A percentile compares a stretch with the other conserved stretches of the same genome.
Conservation (phyloP, 2,113 vertebrate genomes). For the Lycaon pictus region DNA sequence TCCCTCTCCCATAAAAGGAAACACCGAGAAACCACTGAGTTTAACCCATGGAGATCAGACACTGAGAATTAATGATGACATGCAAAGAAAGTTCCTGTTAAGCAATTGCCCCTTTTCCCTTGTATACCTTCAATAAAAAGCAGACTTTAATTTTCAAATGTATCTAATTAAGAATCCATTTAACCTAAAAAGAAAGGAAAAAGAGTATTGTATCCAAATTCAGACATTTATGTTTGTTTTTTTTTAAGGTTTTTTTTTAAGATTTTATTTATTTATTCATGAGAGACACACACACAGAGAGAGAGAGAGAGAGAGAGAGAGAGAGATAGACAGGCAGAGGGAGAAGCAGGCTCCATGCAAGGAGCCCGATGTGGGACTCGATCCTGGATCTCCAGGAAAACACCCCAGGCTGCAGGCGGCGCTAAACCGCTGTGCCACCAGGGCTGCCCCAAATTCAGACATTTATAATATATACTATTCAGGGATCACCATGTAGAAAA, state of each 20-base stretch:
- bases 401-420: too few species aligned
- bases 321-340: too few species aligned
- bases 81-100: not conserved
- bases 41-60: not conserved
- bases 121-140: not conserved
- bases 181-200: slow-evolving; percentile 20
- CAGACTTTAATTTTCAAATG: not conserved
- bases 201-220: not conserved
- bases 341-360: too few species aligned
- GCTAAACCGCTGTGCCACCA: too few species aligned
- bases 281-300: too few species aligned
- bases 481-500: not conserved
- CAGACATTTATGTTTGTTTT: not conserved
- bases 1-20: not conserved
- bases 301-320: too few species aligned
- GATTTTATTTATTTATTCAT: too few species aligned
- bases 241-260: too few species aligned
- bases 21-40: not conserved
- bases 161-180: not conserved
- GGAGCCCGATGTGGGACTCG: too few species aligned
- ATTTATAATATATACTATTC: not conserved
- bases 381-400: too few species aligned
- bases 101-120: not conserved
- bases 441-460: not conserved
- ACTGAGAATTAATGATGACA: slow-evolving; percentile 16